Base-by-base conservation (phyloP, 2,888 invertebrate genomes). In the Phlogophora meticulosa region DNA sequence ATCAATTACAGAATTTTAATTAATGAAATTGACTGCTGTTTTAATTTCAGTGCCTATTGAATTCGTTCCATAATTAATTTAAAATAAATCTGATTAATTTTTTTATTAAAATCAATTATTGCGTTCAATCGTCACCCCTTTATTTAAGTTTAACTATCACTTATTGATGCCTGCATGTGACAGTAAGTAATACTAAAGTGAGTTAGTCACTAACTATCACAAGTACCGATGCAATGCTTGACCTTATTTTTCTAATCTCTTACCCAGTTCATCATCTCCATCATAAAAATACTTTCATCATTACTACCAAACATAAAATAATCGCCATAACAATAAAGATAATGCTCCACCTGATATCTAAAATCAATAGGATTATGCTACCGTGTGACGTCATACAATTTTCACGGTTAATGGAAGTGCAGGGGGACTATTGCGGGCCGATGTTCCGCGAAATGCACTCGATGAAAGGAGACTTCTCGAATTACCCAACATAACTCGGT, bases 381-480 rank as follows among this genome's bases (percentile, higher is more conserved):
- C 84, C n/a, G 80, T 88, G 84, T 86, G 66, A 86, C 65, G 61
- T 72, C 78, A 68, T 28, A 69, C 76, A 66, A 83, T 85, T 87
- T 85, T 84, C 81, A 84, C 81, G 83, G 80, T 84, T 87, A 89
- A 88, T 89, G 85, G 87, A 83, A 83, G 86, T 85, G 86, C 84
- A 83, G 70, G 76, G 77, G 65, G 80, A 82, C 83, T 85, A 86
- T 85, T 84, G 85, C 84, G 82, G 85, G 80, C 79, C 78, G 80
- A 84, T 86, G 87, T 88, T 87, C 85, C 86, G 71, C 85, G 83
- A 80, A 76, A 77, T 88, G 87, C 87, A 82, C 86, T 79, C 85
- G 84, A 83, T 88, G 87, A 90, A 90, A 90, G 88, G 84, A 82
- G 83, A 81, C 85, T 84, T 76, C 83, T 84, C 82, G 84, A 87